phyloP scores from a whole-genome alignment of 2,113 vertebrate genomes.

The Ochotona princeps region DNA sequence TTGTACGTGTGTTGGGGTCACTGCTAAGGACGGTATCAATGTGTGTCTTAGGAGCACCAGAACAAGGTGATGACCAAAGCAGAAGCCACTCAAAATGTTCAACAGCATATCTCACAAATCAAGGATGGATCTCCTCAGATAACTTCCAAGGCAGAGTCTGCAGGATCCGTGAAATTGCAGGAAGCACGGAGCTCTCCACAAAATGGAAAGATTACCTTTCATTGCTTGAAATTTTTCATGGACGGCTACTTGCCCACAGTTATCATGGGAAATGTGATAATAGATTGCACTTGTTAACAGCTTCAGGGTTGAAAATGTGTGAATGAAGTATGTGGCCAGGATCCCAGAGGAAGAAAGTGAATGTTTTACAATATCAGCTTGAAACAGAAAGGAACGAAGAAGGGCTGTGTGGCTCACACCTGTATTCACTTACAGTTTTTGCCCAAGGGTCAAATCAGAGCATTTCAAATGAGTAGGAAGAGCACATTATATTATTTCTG shows the following conservation, averaged over 20 bases:
- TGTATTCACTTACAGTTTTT: not conserved
- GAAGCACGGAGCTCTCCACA: not conserved
- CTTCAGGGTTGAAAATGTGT: not conserved
- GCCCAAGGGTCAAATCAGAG: not conserved
- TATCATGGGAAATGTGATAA: not conserved
- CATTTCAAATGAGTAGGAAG: not conserved
- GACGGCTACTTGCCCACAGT: not conserved
- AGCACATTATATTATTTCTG: not conserved
- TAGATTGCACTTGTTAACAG: not conserved
- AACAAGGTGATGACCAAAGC: not conserved
- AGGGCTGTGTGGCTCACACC: not conserved
- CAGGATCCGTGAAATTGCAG: not conserved
- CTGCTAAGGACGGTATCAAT: not conserved
- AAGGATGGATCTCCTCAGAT: not conserved
- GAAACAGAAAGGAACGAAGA: not conserved
- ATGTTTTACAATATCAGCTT: not conserved
- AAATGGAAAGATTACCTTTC: not conserved
- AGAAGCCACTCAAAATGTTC: not conserved
- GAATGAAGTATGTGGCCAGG: not conserved
- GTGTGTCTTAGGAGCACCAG: rapidly evolving
- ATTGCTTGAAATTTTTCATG: not conserved
- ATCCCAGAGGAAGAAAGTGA: not conserved
- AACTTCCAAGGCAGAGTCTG: not conserved
- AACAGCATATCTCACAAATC: not conserved
- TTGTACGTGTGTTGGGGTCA: not conserved